phyloP scores from a whole-genome alignment of 2,888 invertebrate species.

The Pandemis corylana region DNA sequence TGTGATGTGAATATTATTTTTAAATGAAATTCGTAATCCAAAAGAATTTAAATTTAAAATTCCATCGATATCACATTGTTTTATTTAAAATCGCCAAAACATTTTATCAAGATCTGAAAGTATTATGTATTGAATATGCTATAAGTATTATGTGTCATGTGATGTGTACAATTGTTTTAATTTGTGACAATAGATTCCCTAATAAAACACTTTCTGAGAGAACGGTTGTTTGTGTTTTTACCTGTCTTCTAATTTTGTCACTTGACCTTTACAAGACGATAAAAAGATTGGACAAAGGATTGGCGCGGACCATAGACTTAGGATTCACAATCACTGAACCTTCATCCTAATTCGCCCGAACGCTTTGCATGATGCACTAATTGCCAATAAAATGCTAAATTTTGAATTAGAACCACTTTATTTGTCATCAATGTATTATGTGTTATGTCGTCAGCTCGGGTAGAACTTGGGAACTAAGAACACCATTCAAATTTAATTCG shows the following conservation, averaged over 20 bases:
- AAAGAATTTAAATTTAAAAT: background rate
- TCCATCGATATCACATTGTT: background rate
- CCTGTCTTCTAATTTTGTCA: background rate
- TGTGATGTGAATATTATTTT: background rate
- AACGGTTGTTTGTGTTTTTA: background rate
- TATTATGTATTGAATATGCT: constrained; percentile 7
- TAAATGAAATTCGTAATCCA: background rate
- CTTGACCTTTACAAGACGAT: background rate
- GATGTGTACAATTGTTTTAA: background rate
- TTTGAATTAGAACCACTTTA: too few relatives aligned
- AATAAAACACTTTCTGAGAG: background rate
- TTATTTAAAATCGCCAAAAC: background rate
- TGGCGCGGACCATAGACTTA: too few relatives aligned
- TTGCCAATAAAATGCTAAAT: too few relatives aligned
- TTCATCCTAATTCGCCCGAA: too few relatives aligned
- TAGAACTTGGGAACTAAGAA: too few relatives aligned
- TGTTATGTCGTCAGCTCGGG: too few relatives aligned
- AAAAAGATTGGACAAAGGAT: too few relatives aligned
- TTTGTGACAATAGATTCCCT: background rate
- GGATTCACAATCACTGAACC: too few relatives aligned
- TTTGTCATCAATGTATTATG: too few relatives aligned
- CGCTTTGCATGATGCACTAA: too few relatives aligned
- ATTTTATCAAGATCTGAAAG: constrained; percentile 24
- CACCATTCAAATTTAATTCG: too few relatives aligned
- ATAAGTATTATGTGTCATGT: background rate